Evolutionary conservation across 2,888 invertebrate genomes (phyloP).

Genomic region (Megamerina dolium): DNA sequence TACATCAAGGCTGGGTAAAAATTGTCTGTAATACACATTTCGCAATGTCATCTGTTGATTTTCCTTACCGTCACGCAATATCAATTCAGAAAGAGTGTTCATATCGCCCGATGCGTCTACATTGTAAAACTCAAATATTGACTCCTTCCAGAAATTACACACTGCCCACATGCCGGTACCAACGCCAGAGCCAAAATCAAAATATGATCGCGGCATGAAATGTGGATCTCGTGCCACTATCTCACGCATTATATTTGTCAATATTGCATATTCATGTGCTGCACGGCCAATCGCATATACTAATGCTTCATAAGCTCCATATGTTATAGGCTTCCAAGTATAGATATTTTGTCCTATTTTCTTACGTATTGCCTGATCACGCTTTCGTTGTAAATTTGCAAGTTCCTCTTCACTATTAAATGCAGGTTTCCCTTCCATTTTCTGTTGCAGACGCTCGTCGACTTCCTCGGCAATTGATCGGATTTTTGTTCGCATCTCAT

Average conservation of each 20-base stretch:
- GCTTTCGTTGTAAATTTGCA: constrained; percentile 48
- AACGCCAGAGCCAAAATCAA: constrained; percentile 89
- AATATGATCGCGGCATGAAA: constrained; percentile 69
- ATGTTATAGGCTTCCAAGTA: constrained; percentile 69
- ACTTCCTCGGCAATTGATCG: constrained; percentile 34
- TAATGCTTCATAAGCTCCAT: constrained; percentile 58
- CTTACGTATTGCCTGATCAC: constrained; percentile 54
- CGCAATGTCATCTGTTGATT: constrained; percentile 56
- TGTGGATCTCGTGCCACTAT: constrained; percentile 58
- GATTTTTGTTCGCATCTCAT: constrained; percentile 31
- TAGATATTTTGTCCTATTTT: constrained; percentile 59
- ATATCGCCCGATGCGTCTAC: constrained; percentile 77
- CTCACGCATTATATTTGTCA: constrained; percentile 67
- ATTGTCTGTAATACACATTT: constrained; percentile 71
- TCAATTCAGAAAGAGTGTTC: constrained; percentile 71
- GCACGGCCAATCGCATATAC: constrained; percentile 68
- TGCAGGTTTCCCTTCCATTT: constrained; percentile 22
- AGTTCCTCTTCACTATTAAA: constrained; percentile 46
- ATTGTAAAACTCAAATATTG: constrained; percentile 75
- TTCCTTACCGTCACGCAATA: constrained; percentile 62
- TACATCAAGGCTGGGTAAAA: constrained; percentile 59
- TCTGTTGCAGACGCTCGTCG: constrained; percentile 27
- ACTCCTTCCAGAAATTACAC: constrained; percentile 62
- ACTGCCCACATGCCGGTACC: constrained; percentile 85
- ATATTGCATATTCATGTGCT: constrained; percentile 68